Evolutionary conservation across 2,888 invertebrate genomes (phyloP), one percentile per base, ranked within the genome.

Genomic region (Iphiclides podalirius): DNA sequence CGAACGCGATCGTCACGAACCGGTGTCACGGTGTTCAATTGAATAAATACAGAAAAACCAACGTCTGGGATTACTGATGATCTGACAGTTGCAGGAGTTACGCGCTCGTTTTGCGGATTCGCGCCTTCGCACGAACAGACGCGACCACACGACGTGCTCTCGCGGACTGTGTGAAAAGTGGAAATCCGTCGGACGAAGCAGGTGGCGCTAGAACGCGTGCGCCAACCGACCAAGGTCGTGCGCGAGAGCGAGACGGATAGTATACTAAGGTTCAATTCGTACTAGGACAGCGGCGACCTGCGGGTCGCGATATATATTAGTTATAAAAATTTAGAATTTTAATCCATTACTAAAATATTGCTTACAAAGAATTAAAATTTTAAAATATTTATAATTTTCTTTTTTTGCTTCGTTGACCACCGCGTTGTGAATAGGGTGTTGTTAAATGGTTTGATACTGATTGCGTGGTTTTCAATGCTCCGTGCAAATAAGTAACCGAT

Each of bases 141-240:
- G 45, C 42, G 13, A 36, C 44, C 37, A 61, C 63, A 64, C 72
- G 70, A 67, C 70, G 75, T 68, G 69, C 53, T 57, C 60, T 71
- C 73, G 75, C 79, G 74, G 71, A 82, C 82, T 83, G 74, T 65
- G 58, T 31, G 55, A 55, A 60, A 60, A 54, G 62, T 57, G 63
- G 69, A 67, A 64, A 69, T 63, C 67, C 69, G 34, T 26, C 34
- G 39, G 54, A n/a, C 55, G 57, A 54, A 60, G 61, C 67, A 70
- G 66, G 67, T 68, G 69, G 60, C 61, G 60, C 37, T 37, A 45
- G 16, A 26, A 39, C 49, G 49, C 49, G 28, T 50, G 49, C 49
- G 44, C 49, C n/a, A 39, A 7, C 37, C 42, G 33, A 45, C 64
- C 82, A 84, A 84, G 81, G 84, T 81, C 81, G 77, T 70, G 69